Conservation (phyloP, 2,888 invertebrate genomes). For the Dryadula phaetusa region DNA sequence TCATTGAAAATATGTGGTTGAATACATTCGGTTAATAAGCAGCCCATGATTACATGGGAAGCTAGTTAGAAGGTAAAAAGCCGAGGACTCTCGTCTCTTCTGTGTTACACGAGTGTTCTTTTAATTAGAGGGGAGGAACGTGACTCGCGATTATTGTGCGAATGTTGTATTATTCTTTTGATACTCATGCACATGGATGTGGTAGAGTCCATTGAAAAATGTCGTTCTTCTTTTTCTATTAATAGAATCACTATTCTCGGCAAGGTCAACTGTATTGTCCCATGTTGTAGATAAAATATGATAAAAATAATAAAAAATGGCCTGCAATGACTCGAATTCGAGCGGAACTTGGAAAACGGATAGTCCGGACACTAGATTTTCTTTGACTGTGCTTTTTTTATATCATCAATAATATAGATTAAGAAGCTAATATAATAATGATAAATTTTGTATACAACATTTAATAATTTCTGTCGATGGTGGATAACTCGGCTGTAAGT, state of each 20-base stretch:
- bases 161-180: conserved; percentile 32
- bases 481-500: too few relatives aligned
- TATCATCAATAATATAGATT: too few relatives aligned
- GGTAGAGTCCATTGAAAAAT: conserved; percentile 14
- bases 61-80: conserved; percentile 35
- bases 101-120: conserved; percentile 31
- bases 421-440: too few relatives aligned
- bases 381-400: too few relatives aligned
- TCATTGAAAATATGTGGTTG: conserved; percentile 14
- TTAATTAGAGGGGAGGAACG: conserved; percentile 35
- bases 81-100: conserved; percentile 30
- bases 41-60: conserved; percentile 28
- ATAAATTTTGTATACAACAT: too few relatives aligned
- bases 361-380: neutral
- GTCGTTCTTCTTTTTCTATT: conserved; percentile 3
- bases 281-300: neutral
- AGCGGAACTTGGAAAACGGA: neutral
- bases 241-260: neutral
- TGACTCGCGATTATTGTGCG: conserved; percentile 33
- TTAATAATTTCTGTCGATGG: too few relatives aligned
- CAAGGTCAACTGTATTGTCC: conserved; percentile 12
- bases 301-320: neutral
- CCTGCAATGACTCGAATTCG: neutral
- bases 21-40: conserved; percentile 32
- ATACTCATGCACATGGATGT: conserved; percentile 19